Conservation (phyloP, 2,113 vertebrate species). For the Thalassarche chlororhynchos region DNA sequence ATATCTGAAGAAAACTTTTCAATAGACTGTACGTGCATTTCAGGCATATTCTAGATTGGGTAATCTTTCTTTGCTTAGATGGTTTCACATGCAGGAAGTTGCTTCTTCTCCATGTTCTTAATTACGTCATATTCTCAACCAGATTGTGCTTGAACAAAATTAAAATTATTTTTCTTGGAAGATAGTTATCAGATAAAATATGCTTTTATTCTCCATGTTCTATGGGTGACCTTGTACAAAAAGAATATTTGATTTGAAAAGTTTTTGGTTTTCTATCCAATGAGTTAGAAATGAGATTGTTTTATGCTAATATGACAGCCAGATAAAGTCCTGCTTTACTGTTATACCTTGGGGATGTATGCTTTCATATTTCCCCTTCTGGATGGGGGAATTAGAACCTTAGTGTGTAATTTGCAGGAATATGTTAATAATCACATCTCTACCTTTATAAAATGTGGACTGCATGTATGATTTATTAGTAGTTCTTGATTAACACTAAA, state of each 20-base stretch:
- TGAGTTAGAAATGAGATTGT: background rate
- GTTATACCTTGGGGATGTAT: background rate
- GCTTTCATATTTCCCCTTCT: background rate
- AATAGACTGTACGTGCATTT: background rate
- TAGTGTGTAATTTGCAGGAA: background rate
- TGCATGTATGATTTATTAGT: background rate
- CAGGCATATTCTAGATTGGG: background rate
- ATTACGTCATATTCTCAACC: background rate
- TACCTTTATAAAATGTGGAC: background rate
- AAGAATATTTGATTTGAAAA: background rate
- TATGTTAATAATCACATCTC: background rate
- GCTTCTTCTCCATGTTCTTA: background rate
- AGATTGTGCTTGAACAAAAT: background rate
- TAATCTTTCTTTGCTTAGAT: background rate
- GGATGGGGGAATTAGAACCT: background rate
- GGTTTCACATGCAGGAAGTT: background rate
- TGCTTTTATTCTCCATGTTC: background rate
- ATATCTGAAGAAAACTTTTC: background rate
- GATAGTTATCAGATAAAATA: background rate
- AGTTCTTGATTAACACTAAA: background rate
- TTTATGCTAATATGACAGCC: background rate
- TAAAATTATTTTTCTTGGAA: background rate
- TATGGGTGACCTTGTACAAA: background rate
- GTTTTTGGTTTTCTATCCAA: accelerated
- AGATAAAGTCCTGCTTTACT: background rate